Evolutionary conservation across 2,113 vertebrate genomes (phyloP).

Genomic region (Scortum barcoo): DNA sequence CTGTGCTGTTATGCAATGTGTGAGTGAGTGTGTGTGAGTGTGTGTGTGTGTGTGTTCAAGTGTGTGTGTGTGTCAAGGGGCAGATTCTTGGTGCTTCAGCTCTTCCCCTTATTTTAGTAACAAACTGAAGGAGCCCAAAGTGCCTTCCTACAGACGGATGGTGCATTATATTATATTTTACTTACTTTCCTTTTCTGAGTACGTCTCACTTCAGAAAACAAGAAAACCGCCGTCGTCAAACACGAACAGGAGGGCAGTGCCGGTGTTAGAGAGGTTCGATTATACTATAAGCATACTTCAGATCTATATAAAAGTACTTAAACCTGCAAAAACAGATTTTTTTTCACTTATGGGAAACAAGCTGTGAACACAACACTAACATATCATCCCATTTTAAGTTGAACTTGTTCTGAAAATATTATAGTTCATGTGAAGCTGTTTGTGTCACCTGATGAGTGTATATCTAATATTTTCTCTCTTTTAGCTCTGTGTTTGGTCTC

Average conservation of each 20-base stretch:
- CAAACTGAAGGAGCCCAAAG: conserved; percentile 4
- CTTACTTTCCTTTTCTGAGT: background rate
- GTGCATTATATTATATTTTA: background rate
- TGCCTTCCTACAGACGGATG: background rate
- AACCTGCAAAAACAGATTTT: background rate
- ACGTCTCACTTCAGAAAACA: background rate
- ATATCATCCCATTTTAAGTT: too few relatives aligned
- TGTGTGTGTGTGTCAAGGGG: conserved; percentile 32
- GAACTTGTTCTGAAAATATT: too few relatives aligned
- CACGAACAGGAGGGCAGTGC: background rate
- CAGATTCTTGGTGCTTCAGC: conserved; percentile 23
- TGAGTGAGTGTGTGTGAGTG: conserved; percentile 18
- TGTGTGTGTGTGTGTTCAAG: conserved; percentile 34
- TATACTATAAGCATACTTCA: background rate
- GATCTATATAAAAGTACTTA: background rate
- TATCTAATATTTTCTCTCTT: too few relatives aligned
- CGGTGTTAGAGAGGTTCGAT: background rate
- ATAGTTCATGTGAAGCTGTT: too few relatives aligned
- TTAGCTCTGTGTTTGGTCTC: too few relatives aligned
- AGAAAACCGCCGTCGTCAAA: background rate
- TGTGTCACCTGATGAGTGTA: too few relatives aligned
- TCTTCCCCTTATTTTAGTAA: conserved; percentile 18
- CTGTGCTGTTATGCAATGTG: conserved; percentile 48
- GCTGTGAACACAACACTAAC: too few relatives aligned
- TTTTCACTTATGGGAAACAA: too few relatives aligned